These are phyloP conservation scores for Cyprinodon variegatus DNA, from an alignment of 2,113 vertebrate species.

Conservation along the genomic window DNA sequence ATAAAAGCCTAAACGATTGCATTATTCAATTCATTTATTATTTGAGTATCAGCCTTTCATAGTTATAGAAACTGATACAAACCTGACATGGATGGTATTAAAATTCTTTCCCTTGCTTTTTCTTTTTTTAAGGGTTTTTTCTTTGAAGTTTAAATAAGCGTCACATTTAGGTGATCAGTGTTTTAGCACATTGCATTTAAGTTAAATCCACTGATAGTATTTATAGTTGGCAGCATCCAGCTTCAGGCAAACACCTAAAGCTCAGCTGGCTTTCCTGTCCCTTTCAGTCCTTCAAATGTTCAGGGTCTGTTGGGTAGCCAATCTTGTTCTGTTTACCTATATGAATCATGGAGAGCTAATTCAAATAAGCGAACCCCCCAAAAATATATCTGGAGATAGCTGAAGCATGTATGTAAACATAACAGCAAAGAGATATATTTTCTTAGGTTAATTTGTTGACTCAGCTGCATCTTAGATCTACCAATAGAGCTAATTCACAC, in stretches of 20 bases:
- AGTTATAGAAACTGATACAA: neutral
- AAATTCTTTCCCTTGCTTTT: neutral
- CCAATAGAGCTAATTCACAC: neutral
- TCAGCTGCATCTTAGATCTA: neutral
- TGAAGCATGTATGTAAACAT: neutral
- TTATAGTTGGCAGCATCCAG: slow-evolving; percentile 23
- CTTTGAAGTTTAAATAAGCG: slow-evolving; percentile 3
- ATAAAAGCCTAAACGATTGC: too few species aligned
- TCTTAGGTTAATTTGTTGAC: neutral
- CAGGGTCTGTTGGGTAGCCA: slow-evolving; percentile 1
- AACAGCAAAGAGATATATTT: neutral
- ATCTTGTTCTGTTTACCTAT: neutral
- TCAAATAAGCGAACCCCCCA: neutral
- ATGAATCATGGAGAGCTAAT: neutral
- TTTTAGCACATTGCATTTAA: slow-evolving; percentile 3
- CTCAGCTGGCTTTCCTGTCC: slow-evolving; percentile 14
- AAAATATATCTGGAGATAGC: neutral
- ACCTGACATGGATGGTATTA: neutral
- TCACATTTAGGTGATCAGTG: slow-evolving; percentile 4
- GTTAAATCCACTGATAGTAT: slow-evolving; percentile 20
- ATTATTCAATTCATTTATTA: too few species aligned
- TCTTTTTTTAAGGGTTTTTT: neutral
- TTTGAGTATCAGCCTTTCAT: too few species aligned
- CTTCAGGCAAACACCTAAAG: slow-evolving; percentile 6
- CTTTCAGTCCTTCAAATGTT: neutral